phyloP scores from a whole-genome alignment of 2,888 invertebrate genomes.

The Melitaea athalia region DNA sequence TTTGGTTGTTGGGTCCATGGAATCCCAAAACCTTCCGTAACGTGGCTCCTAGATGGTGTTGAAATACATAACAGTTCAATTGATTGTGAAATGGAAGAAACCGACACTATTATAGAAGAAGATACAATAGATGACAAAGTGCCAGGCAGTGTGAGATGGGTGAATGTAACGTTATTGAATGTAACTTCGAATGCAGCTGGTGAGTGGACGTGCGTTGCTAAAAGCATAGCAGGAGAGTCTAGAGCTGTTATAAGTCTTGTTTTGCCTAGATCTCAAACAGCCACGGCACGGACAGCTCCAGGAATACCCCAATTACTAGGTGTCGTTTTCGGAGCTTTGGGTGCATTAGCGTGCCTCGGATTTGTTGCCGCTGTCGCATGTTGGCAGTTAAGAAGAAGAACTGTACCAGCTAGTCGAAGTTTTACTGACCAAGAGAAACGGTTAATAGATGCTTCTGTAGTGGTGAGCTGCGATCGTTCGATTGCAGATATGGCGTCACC shows the following conservation, averaged over 20 bases:
- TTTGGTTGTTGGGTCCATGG: constrained; percentile 91
- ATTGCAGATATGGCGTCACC: constrained; percentile 85
- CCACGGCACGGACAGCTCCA: constrained; percentile 89
- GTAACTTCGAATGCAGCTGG: constrained; percentile 92
- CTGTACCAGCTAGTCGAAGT: constrained; percentile 85
- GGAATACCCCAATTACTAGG: constrained; percentile 88
- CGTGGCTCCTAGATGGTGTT: constrained; percentile 90
- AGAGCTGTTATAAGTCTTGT: constrained; percentile 84
- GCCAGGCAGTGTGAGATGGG: constrained; percentile 85
- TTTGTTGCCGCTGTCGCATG: constrained; percentile 78
- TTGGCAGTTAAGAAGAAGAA: constrained; percentile 87
- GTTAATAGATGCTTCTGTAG: constrained; percentile 88
- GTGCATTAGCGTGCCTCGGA: constrained; percentile 86
- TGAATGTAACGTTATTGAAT: constrained; percentile 91
- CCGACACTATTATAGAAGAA: constrained; percentile 69
- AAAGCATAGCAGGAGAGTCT: constrained; percentile 85
- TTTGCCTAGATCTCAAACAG: constrained; percentile 84
- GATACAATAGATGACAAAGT: constrained; percentile 70
- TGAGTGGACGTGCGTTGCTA: constrained; percentile 91
- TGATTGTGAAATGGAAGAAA: constrained; percentile 76
- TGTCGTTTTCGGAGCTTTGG: constrained; percentile 88
- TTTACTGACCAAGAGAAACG: constrained; percentile 95
- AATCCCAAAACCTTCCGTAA: constrained; percentile 91
- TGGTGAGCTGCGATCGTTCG: constrained; percentile 84
- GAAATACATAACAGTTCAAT: constrained; percentile 73